Evolutionary conservation across 2,113 vertebrate species (phyloP).

Genomic region (Bubo bubo): DNA sequence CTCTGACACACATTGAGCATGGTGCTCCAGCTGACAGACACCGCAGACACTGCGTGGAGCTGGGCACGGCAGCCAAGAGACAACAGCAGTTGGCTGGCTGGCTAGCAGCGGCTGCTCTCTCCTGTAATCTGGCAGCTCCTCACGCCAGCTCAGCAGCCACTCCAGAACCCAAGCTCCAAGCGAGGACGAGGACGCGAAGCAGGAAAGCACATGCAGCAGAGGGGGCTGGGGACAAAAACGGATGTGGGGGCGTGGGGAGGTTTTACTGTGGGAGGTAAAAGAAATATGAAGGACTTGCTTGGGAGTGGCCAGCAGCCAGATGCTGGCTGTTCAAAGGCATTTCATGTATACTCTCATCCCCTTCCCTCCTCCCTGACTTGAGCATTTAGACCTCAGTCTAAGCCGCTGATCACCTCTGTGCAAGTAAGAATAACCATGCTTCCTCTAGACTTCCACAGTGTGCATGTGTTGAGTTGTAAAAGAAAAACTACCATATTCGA

Average conservation of each 20-base stretch:
- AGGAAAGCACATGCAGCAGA: rapidly evolving
- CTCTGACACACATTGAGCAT: rapidly evolving
- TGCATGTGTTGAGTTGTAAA: rapidly evolving
- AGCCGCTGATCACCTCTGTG: neutral
- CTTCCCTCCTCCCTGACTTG: neutral
- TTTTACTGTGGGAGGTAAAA: neutral
- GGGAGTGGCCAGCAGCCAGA: neutral
- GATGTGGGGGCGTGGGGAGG: rapidly evolving
- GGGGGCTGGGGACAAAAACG: neutral
- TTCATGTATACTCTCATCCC: no score
- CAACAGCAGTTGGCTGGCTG: neutral
- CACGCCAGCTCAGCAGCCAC: neutral
- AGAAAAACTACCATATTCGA: neutral
- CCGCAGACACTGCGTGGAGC: neutral
- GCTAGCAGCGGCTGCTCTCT: rapidly evolving
- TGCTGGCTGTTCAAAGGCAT: neutral
- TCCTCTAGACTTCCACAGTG: neutral
- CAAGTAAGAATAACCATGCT: neutral
- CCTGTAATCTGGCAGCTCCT: neutral
- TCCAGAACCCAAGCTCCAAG: neutral
- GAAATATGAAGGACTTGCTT: neutral
- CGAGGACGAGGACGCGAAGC: rapidly evolving
- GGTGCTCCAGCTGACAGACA: neutral
- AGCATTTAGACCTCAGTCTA: neutral
- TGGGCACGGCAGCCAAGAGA: neutral